A percentile compares a stretch with the other conserved stretches of the same genome.
These are phyloP conservation scores for Holocentrus rufus DNA, from an alignment of 2,797 vertebrate species.

Conservation along the genomic window DNA sequence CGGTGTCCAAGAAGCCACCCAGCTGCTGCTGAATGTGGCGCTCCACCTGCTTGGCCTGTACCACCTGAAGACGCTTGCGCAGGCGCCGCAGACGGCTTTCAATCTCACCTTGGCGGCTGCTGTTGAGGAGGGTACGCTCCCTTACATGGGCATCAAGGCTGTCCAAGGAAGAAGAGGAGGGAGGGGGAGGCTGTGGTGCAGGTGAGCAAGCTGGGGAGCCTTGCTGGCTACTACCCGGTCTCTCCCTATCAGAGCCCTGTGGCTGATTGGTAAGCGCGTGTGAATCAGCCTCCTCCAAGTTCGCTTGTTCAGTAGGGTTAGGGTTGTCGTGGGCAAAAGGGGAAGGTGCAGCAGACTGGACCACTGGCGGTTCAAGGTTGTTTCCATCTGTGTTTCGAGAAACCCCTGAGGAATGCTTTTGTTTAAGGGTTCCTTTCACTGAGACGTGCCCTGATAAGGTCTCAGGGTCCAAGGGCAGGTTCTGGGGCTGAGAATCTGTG, in stretches of 20 bases:
- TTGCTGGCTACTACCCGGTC: slow-evolving; percentile 70
- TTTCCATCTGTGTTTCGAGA: slow-evolving; percentile 70
- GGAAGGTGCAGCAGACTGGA: slow-evolving; percentile 66
- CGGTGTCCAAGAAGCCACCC: slow-evolving; percentile 92
- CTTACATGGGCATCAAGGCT: slow-evolving; percentile 86
- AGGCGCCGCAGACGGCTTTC: slow-evolving; percentile 91
- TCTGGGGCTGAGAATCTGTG: slow-evolving; percentile 81
- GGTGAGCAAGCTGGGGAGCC: slow-evolving; percentile 58
- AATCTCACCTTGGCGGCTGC: slow-evolving; percentile 89
- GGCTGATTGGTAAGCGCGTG: slow-evolving; percentile 59
- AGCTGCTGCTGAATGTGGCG: slow-evolving; percentile 96
- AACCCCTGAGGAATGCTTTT: slow-evolving; percentile 77
- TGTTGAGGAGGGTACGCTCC: slow-evolving; percentile 87
- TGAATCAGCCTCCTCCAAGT: slow-evolving; percentile 59
- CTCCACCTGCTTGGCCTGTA: slow-evolving; percentile 98
- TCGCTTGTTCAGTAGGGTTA: slow-evolving; percentile 57
- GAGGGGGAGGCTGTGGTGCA: slow-evolving; percentile 51
- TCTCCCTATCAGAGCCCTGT: slow-evolving; percentile 61
- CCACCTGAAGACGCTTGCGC: slow-evolving; percentile 95
- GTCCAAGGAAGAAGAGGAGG: slow-evolving; percentile 73
- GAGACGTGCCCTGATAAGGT: slow-evolving; percentile 85
- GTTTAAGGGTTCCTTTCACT: slow-evolving; percentile 84
- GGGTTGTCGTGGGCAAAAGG: slow-evolving; percentile 62
- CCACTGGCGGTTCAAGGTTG: slow-evolving; percentile 64
- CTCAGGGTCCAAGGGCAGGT: slow-evolving; percentile 71